A percentile compares a stretch with the other conserved stretches of the same genome.
Conservation (phyloP, 2,797 vertebrate species). For the Halcyon badia region DNA sequence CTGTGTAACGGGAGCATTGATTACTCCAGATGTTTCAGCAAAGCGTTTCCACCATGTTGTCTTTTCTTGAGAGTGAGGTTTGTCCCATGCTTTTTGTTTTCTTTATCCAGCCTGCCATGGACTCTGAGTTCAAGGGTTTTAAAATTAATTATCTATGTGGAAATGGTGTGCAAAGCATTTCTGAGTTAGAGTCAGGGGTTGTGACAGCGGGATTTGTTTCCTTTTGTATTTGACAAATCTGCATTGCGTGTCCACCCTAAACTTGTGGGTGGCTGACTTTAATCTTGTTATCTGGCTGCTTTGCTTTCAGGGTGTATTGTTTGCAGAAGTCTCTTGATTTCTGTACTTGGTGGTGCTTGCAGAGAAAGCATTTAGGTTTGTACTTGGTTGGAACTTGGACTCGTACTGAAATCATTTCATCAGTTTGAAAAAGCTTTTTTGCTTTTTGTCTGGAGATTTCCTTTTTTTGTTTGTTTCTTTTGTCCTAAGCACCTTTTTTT, state of each 20-base stretch:
- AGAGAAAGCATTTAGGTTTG: constrained; percentile 68
- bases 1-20: background rate
- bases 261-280: constrained; percentile 66
- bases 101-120: constrained; percentile 41
- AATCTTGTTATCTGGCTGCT: constrained; percentile 60
- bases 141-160: constrained; percentile 57
- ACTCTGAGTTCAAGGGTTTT: constrained; percentile 43
- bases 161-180: constrained; percentile 60
- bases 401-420: constrained; percentile 56
- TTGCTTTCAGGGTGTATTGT: constrained; percentile 64
- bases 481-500: constrained; percentile 43
- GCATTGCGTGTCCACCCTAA: constrained; percentile 61
- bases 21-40: constrained; percentile 25
- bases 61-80: constrained; percentile 32
- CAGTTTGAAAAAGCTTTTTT: constrained; percentile 58
- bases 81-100: constrained; percentile 59
- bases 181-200: constrained; percentile 65
- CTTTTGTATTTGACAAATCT: constrained; percentile 64
- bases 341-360: constrained; percentile 55
- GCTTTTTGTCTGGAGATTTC: constrained; percentile 50
- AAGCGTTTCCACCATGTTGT: constrained; percentile 25
- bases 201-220: constrained; percentile 66
- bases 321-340: constrained; percentile 71
- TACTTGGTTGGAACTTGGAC: constrained; percentile 66
- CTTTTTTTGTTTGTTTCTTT: constrained; percentile 60